Base-by-base conservation (phyloP, 2,797 vertebrate genomes). In the Falco biarmicus region DNA sequence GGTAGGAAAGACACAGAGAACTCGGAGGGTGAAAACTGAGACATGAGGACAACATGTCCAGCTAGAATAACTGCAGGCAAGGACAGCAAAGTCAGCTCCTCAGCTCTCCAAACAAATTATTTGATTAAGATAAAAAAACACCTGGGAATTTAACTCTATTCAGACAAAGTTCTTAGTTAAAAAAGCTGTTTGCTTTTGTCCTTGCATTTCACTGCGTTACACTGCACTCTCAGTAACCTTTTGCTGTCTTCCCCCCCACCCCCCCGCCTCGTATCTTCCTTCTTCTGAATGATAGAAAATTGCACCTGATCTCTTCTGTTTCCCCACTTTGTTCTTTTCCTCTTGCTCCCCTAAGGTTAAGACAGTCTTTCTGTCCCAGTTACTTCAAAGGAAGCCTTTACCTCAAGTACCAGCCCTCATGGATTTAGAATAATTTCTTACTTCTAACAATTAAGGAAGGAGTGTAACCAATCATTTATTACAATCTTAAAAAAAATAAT, bases 71-170 rank as follows among this genome's bases (percentile, higher is more conserved):
- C 28, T 61, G 75, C 61, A 71, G 53, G 37, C 22, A 29, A 89
- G 78, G 45, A 65, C n/a, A 91, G 84, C 48, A 60, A 66, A 93
- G 69, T 94, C 92, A 95, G 68, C 68, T 85, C 32, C 54, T 92
- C 51, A 60, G 60, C 11, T 83, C 64, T 81, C 64, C 15, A 56
- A 77, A 86, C 16, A 84, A 89, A 73, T 56, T 7, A 41, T 51
- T 68, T 8, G 11, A 34, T 63, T 51, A 65, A 65, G 63, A 28
- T 6, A 18, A 18, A 91, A 53, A 31, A 90, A 64, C 19, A 61
- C 10, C 39, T 71, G 45, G 47, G 39, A 81, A 84, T 81, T 70
- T 54, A 78, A 78, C 34, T 56, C 48, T 54, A 29, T 57, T 32
- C 18, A 68, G 41, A 51, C 14, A 6, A 76, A 59, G 34, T 57